Conservation (phyloP, 2,113 vertebrate genomes). For the Coptodon rendalli region DNA sequence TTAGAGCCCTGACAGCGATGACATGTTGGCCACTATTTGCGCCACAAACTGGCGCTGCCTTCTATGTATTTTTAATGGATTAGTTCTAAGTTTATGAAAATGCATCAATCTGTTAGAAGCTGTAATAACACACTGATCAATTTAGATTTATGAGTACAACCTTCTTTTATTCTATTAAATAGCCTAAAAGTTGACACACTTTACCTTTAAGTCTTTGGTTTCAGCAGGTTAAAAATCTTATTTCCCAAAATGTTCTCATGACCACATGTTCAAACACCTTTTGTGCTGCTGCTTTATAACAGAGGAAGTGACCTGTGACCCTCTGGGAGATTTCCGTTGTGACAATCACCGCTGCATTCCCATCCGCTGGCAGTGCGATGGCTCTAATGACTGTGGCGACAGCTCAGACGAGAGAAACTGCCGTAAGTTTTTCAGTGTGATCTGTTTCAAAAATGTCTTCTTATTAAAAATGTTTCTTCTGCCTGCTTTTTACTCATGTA, state of each 20-base stretch:
- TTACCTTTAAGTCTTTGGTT: background rate
- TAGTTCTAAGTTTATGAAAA: background rate
- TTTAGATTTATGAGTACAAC: background rate
- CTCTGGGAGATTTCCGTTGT: constrained; percentile 67
- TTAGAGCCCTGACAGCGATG: background rate
- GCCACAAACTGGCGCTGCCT: background rate
- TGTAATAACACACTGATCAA: background rate
- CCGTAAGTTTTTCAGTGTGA: constrained; percentile 28
- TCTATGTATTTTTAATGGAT: background rate
- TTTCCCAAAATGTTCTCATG: background rate
- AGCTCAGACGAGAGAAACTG: constrained; percentile 68
- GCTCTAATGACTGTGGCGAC: constrained; percentile 62
- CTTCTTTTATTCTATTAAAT: background rate
- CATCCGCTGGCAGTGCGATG: constrained; percentile 69
- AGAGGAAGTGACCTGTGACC: constrained; percentile 68
- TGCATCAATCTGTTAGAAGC: background rate
- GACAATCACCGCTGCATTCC: constrained; percentile 70
- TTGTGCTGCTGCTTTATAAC: background rate
- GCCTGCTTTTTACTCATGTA: background rate
- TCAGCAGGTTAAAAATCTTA: background rate
- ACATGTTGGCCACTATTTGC: background rate
- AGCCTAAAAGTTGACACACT: background rate
- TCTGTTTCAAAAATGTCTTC: background rate
- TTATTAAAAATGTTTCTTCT: background rate
- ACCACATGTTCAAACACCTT: background rate